Evolutionary conservation across 2,888 invertebrate species (phyloP).

Genomic region (Rotaria sp.): DNA sequence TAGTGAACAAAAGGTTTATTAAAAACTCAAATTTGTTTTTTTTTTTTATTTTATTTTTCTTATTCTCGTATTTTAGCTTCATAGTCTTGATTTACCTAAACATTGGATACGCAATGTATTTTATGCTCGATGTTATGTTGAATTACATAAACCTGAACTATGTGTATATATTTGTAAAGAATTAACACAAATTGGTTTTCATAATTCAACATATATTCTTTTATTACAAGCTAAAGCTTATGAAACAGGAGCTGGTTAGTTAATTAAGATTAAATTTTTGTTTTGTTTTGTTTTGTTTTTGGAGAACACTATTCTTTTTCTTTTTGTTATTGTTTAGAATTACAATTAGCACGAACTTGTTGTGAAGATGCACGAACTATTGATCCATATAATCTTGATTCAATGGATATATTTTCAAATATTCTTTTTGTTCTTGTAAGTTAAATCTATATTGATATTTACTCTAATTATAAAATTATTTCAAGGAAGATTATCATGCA

Average conservation of each 20-base stretch:
- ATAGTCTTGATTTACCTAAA: slow-evolving; percentile 62
- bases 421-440: slow-evolving; percentile 74
- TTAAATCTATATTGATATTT: not conserved
- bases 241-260: not conserved
- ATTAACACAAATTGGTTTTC: slow-evolving; percentile 13
- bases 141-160: slow-evolving; percentile 60
- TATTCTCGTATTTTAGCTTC: slow-evolving; percentile 29
- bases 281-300: not conserved
- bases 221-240: slow-evolving; percentile 22
- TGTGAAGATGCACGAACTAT: slow-evolving; percentile 73
- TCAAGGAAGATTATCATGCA: slow-evolving; percentile 73
- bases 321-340: not conserved
- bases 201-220: slow-evolving; percentile 20
- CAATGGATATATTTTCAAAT: slow-evolving; percentile 93
- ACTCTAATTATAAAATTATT: not conserved
- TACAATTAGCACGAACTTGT: slow-evolving; percentile 67
- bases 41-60: not conserved
- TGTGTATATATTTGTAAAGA: slow-evolving; percentile 30
- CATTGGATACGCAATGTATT: slow-evolving; percentile 94
- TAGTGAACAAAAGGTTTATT: slow-evolving; percentile 66
- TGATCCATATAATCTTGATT: slow-evolving; percentile 87
- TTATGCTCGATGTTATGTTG: slow-evolving; percentile 77
- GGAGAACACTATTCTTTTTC: too few species aligned
- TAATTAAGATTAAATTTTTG: not conserved
- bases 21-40: not conserved